Evolutionary conservation across 35 echinoderm and acorn worm species (phyloP), one percentile per base, ranked within the genome.

Genomic region (Lytechinus variegatus): DNA sequence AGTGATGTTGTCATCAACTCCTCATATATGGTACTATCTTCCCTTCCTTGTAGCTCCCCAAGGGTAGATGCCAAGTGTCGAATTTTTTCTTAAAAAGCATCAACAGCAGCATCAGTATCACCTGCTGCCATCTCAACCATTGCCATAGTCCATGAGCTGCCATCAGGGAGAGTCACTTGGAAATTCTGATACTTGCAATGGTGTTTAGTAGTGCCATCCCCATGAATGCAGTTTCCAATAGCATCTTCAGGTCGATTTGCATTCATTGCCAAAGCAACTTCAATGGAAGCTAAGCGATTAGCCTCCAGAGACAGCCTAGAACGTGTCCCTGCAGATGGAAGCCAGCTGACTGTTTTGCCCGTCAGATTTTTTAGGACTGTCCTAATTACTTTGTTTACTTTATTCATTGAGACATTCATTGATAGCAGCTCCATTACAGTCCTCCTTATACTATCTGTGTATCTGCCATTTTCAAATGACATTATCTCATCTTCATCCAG

Each of bases 131-230:
- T 94, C 53, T 95, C 87, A 27, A 71, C 7, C 53, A 95, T n/a
- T 9, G 86, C 87, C 2, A 95, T 27, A 0, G 94, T 95, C 9
- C 94, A 12, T 2, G 94, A 61, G 5, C 27, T 71, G 10, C 94
- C 94, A 95, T 92, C 54, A 9, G 94, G 87, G 14, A 97, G 33
- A 1, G 96, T 95, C 14, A 97, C 94, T 28, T 97, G 96, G 61
- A 95, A 97, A 92, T 95, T 95, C 2, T 97, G 96, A 12, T 92
- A 97, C 9, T 97, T 95, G 3, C 92, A 79, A 89, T 97, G 95
- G 60, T 91, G 93, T 95, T 91, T 97, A 5, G 97, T 97, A 33
- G 97, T n/a, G n/a, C n/a, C n/a, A n/a, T 97, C 97, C 10, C 95
- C 96, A 89, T 96, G 95, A 8, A 97, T 89, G 13, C 12, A 54